Evolutionary conservation across 2,113 vertebrate genomes (phyloP), one percentile per base, ranked within the genome.

Genomic region (Galbula dea): DNA sequence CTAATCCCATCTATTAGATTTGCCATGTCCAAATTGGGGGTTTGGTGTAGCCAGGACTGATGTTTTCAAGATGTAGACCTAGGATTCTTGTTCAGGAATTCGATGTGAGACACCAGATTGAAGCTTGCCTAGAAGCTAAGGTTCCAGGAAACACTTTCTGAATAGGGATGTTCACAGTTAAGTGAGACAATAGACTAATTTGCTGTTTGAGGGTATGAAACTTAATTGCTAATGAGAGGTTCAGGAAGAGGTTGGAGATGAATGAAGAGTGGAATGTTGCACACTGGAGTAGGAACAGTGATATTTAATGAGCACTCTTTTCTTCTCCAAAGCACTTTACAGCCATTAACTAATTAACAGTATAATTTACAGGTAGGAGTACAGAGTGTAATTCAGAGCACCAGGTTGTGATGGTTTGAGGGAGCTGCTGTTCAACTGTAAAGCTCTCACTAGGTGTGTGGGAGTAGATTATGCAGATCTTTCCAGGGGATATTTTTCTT

Each of bases 401-500:
- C 55, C 83, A 24, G 55, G 49, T 46, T 86, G 77, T 94, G 85
- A 86, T 85, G 83, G 71, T 89, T 86, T 72, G 74, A 89, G 79
- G 86, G 85, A 94, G 85, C 58, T 86, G 61, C 72, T 85, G 71
- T 52, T 96, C 89, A 85, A 36, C 83, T 96, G 93, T 94, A 96
- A 96, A 96, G 89, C 95, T 96, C 94, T 94, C 86, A 66, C 84
- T 83, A 65, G 78, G 46, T 89, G 74, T 73, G 94, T 96, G 84
- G 95, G 94, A 95, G 86, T 93, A 90, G 94, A 96, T 95, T 95
- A 95, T 91, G 86, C 86, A 94, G 86, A 66, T 87, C 87, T 84
- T 96, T 96, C 94, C 89, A 95, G 87, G 86, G 93, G 78, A 94
- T 95, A 93, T 92, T 96, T 96, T 95, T 72, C 94, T 96, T 96